A percentile compares a stretch with the other conserved stretches of the same genome.
Evolutionary conservation across 2,888 invertebrate genomes (phyloP).

Genomic region (Lepidochrysops patricia): DNA sequence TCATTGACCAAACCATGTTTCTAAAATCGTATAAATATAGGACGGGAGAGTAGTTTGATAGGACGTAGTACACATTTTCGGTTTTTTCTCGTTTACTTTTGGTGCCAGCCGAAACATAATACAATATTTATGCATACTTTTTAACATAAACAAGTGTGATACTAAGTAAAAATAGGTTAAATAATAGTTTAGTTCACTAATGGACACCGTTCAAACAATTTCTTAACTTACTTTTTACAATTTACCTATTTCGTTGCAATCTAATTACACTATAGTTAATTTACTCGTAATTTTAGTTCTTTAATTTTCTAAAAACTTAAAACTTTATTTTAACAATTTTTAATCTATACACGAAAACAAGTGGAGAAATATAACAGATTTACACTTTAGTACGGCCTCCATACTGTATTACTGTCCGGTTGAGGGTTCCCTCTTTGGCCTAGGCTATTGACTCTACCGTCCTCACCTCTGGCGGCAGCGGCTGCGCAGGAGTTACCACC

Average conservation of each 20-base stretch:
- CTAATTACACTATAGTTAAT: slow-evolving; percentile 21
- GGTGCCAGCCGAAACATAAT: neutral
- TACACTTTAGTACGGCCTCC: slow-evolving; percentile 80
- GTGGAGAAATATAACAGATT: neutral
- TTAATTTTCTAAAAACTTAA: slow-evolving; percentile 6
- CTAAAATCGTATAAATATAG: slow-evolving; percentile 52
- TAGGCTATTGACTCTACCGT: slow-evolving; percentile 71
- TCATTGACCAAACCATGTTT: no score
- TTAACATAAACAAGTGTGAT: neutral
- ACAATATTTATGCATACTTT: neutral
- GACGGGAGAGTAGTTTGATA: slow-evolving; percentile 53
- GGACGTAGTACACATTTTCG: slow-evolving; percentile 22
- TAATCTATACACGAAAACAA: slow-evolving; percentile 2
- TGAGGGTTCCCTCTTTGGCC: slow-evolving; percentile 77
- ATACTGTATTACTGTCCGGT: slow-evolving; percentile 80
- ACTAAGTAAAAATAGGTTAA: neutral
- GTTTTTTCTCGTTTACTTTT: neutral
- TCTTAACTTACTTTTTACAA: slow-evolving; percentile 27
- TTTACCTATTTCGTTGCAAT: slow-evolving; percentile 53
- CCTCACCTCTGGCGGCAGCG: slow-evolving; percentile 72
- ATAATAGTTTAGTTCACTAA: neutral
- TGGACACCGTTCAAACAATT: neutral
- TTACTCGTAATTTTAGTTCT: neutral
- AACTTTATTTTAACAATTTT: neutral
- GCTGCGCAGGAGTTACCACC: slow-evolving; percentile 75